These are phyloP conservation scores for Pseudorectes ferrugineus DNA, from an alignment of 2,113 vertebrate species.

Conservation along the genomic window DNA sequence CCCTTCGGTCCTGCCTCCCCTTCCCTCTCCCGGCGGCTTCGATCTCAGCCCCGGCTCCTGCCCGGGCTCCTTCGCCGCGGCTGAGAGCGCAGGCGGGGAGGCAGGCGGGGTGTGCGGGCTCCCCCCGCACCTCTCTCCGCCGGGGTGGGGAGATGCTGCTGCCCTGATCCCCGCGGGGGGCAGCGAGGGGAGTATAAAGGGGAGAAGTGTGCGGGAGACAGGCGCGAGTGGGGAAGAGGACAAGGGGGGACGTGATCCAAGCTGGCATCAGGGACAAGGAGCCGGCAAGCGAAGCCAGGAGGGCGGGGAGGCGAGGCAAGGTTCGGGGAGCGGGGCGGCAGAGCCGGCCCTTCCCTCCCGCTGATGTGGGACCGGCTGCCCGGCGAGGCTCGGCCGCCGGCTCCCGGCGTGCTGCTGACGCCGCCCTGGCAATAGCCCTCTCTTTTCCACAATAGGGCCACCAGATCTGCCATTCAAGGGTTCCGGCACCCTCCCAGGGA, in stretches of 20 bases:
- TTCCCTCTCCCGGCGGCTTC: background rate
- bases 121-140: background rate
- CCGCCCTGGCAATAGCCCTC: constrained; percentile 32
- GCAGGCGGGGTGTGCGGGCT: background rate
- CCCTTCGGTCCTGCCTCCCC: background rate
- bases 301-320: background rate
- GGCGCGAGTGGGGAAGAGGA: background rate
- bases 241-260: background rate
- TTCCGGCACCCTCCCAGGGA: constrained; percentile 53
- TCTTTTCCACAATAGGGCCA: constrained; percentile 55
- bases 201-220: background rate
- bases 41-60: background rate
- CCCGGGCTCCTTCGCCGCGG: background rate
- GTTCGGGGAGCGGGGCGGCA: background rate
- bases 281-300: background rate
- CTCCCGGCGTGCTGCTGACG: constrained; percentile 8
- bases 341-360: background rate
- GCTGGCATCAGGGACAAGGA: background rate
- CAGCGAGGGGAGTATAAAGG: background rate
- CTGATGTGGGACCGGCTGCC: background rate
- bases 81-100: background rate
- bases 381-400: background rate
- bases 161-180: background rate
- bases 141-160: background rate
- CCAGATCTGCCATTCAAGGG: constrained; percentile 55